Percentiles rank a stretch among this genome's conserved stretches.
phyloP scores from a whole-genome alignment of 2,113 vertebrate genomes.

The Aepyceros melampus region DNA sequence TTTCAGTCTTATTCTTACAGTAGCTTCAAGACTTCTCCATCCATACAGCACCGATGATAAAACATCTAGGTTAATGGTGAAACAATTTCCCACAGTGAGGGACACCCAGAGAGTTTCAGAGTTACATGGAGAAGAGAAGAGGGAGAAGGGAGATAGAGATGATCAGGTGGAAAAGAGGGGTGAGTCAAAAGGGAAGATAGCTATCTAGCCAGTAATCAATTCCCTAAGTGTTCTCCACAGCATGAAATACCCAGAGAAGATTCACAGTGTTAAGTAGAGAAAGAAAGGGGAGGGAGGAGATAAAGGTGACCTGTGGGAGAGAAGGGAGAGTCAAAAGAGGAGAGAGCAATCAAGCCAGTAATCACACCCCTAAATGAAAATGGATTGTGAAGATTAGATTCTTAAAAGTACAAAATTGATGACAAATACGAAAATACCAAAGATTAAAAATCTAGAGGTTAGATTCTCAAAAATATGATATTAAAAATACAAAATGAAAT shows the following conservation, averaged over 20 bases:
- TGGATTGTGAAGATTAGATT: no score
- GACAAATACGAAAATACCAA: no score
- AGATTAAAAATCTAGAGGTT: no score
- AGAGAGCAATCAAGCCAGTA: neutral
- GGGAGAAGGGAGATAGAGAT: neutral
- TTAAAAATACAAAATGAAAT: no score
- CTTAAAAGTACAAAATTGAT: no score
- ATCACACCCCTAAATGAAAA: neutral
- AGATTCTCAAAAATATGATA: no score
- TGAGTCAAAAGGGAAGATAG: neutral
- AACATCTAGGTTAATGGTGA: neutral
- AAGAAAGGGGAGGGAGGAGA: neutral
- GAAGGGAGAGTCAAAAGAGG: neutral
- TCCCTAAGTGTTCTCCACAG: neutral
- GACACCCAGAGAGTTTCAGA: neutral
- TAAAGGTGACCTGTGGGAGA: neutral
- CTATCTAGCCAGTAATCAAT: neutral
- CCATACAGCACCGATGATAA: neutral
- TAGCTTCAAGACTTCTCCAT: neutral
- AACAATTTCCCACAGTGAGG: neutral
- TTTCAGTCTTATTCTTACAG: neutral
- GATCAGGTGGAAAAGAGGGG: neutral
- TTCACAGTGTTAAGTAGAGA: neutral
- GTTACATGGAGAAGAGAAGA: neutral
- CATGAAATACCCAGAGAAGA: neutral